Evolutionary conservation across 2,797 vertebrate genomes (phyloP).

Genomic region (Trichosurus vulpecula): DNA sequence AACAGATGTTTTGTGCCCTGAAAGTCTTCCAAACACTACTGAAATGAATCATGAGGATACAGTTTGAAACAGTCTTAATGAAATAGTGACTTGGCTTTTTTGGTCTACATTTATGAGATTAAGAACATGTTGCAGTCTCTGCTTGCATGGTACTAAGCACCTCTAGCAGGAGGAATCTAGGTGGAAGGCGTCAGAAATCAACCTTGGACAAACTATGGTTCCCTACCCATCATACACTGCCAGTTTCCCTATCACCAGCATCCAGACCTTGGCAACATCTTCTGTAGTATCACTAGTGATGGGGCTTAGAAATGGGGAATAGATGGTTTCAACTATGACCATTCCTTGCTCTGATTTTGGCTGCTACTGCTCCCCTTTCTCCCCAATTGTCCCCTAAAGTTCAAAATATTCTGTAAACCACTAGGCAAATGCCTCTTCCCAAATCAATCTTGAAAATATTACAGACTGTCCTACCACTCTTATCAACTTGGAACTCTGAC

Average conservation of each 20-base stretch:
- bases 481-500: neutral
- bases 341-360: neutral
- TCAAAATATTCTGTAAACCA: neutral
- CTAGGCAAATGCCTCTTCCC: neutral
- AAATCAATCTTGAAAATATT: neutral
- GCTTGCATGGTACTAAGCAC: neutral
- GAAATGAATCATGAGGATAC: neutral
- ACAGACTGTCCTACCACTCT: neutral
- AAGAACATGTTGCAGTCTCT: too few relatives aligned
- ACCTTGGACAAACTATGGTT: neutral
- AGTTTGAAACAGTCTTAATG: neutral
- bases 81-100: neutral
- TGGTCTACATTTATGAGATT: neutral
- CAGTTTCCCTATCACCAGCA: neutral
- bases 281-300: neutral
- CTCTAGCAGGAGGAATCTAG: neutral
- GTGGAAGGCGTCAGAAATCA: neutral
- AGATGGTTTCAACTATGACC: neutral
- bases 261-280: neutral
- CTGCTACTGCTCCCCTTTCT: neutral
- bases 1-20: neutral
- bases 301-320: neutral
- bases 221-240: neutral
- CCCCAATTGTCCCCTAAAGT: neutral
- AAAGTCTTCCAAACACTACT: neutral